Conservation (phyloP, 2,888 invertebrate genomes). For the Danaus chrysippus region DNA sequence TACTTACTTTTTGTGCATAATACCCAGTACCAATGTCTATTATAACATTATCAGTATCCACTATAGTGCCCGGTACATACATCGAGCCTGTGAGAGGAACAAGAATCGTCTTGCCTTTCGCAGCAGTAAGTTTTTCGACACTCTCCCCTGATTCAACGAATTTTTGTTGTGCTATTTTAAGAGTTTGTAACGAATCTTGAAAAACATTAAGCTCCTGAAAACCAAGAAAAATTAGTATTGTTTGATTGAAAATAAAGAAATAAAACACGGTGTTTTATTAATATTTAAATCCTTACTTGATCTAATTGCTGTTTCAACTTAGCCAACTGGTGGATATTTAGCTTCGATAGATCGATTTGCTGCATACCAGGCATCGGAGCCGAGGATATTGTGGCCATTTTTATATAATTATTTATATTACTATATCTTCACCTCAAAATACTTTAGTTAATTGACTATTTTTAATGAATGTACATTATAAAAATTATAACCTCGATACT, state of each 20-base stretch:
- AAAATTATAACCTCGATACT: conserved; percentile 28
- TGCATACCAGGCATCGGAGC: conserved; percentile 83
- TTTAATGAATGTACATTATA: conserved; percentile 26
- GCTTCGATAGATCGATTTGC: conserved; percentile 88
- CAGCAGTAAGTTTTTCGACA: conserved; percentile 87
- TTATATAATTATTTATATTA: conserved; percentile 12
- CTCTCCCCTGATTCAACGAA: conserved; percentile 93
- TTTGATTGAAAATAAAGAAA: neutral
- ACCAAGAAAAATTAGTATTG: conserved; percentile 10
- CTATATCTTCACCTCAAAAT: conserved; percentile 8
- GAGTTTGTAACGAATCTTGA: conserved; percentile 92
- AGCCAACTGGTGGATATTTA: conserved; percentile 89
- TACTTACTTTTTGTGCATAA: conserved; percentile 92
- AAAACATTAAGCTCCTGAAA: conserved; percentile 90
- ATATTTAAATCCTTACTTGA: conserved; percentile 77
- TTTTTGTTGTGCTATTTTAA: conserved; percentile 94
- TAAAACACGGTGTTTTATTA: neutral
- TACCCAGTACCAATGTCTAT: conserved; percentile 99
- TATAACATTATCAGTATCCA: conserved; percentile 91
- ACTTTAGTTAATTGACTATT: conserved; percentile 9
- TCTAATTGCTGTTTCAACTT: conserved; percentile 93
- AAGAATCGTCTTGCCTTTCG: conserved; percentile 90
- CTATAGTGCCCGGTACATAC: conserved; percentile 95
- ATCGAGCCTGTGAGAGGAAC: conserved; percentile 98
- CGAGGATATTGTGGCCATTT: conserved; percentile 81